Conservation (phyloP, 2,113 vertebrate species). For the pig (Sus scrofa) region T2T-Sscrofa CM000822.6:78763501-78764000, state of each 20-base stretch:
- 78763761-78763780: background rate
- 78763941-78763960: background rate
- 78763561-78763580: background rate
- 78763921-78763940: background rate
- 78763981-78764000: background rate
- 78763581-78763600: background rate
- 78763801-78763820: no score
- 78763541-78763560: background rate
- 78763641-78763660: background rate
- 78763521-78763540: background rate
- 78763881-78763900: background rate
- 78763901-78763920: background rate
- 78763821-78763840: background rate
- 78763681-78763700: constrained; percentile 1
- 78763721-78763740: background rate
- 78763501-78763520: background rate
- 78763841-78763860: background rate
- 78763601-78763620: background rate
- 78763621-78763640: background rate
- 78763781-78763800: background rate
- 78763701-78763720: background rate
- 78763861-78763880: background rate
- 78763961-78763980: background rate
- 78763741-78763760: background rate
- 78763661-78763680: background rate